These are phyloP conservation scores for Etheostoma perlongum DNA, from an alignment of 2,797 vertebrate genomes.

Conservation along the genomic window DNA sequence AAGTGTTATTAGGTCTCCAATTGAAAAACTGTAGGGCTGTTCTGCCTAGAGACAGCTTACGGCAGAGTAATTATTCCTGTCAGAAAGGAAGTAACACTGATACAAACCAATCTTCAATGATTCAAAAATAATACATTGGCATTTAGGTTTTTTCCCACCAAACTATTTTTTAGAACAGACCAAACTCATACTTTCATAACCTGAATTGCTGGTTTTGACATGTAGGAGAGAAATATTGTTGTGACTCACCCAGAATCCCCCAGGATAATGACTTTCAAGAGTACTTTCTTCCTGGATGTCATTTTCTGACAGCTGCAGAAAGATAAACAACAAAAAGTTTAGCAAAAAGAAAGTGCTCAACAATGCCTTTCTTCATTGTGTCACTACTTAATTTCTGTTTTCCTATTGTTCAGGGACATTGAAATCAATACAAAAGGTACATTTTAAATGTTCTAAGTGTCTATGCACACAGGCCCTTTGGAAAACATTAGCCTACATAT, in stretches of 20 bases:
- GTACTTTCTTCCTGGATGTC: conserved; percentile 98
- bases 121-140: not conserved
- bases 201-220: conserved; percentile 10
- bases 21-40: not conserved
- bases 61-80: not conserved
- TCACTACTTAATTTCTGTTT: not conserved
- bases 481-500: conserved; percentile 25
- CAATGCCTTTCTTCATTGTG: conserved; percentile 2
- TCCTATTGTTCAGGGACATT: conserved; percentile 6
- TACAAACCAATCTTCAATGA: not conserved
- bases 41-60: conserved; percentile 55
- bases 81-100: conserved; percentile 37
- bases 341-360: not conserved
- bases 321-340: conserved; percentile 22
- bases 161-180: conserved; percentile 26
- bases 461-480: conserved; percentile 4
- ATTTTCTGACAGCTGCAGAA: conserved; percentile 85
- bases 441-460: not conserved
- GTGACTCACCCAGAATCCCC: conserved; percentile 94
- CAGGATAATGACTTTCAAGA: conserved; percentile 96
- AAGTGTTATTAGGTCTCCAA: not conserved
- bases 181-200: not conserved
- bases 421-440: conserved; percentile 7
- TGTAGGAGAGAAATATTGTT: not conserved
- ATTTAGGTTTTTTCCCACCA: not conserved